Conservation (phyloP, 2,888 invertebrate genomes). For the Sminthurinus aureus region DNA sequence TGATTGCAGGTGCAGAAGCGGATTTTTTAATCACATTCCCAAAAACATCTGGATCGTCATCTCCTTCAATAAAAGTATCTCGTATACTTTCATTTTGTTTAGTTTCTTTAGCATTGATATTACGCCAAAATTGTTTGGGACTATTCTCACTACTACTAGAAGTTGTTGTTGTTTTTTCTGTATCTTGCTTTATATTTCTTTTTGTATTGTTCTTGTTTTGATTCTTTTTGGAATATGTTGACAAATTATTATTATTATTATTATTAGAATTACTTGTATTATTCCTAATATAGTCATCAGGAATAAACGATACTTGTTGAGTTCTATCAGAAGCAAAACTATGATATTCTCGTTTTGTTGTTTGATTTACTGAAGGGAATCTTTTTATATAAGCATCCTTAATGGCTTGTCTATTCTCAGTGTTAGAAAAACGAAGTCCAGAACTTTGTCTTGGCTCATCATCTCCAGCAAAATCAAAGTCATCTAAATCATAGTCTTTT, state of each 20-base stretch:
- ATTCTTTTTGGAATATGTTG: neutral
- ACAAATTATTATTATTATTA: neutral
- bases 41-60: constrained; percentile 29
- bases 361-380: neutral
- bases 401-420: constrained; percentile 5
- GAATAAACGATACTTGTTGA: neutral
- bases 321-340: neutral
- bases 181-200: neutral
- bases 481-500: constrained; percentile 28
- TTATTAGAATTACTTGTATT: neutral
- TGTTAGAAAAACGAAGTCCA: neutral
- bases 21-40: constrained; percentile 15
- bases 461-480: neutral
- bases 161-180: neutral
- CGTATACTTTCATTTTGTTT: neutral
- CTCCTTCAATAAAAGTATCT: neutral
- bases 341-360: constrained; percentile 28
- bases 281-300: neutral
- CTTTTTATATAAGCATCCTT: constrained; percentile 16
- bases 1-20: neutral
- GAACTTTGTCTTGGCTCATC: constrained; percentile 16
- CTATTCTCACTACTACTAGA: neutral
- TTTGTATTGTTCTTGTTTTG: neutral
- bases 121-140: neutral
- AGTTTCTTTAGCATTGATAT: neutral